Evolutionary conservation across 1,140 invertebrate species (phyloP).

Genomic region (Holotrichia oblita): DNA sequence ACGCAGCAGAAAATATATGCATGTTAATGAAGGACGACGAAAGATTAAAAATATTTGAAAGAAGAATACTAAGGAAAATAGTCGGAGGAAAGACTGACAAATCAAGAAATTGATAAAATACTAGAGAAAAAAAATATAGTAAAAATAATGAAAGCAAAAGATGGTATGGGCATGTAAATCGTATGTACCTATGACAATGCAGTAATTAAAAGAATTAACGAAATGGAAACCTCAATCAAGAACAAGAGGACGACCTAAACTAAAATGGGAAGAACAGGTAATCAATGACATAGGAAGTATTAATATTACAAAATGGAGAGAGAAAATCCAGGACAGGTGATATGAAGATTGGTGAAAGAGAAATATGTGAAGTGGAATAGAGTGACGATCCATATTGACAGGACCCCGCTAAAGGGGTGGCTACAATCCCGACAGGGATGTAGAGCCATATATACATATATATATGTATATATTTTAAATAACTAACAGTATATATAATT

Average conservation of each 20-base stretch:
- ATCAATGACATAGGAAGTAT: background rate
- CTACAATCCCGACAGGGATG: too few relatives aligned
- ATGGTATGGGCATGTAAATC: background rate
- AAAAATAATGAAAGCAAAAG: background rate
- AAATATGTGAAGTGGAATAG: too few relatives aligned
- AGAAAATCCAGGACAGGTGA: background rate
- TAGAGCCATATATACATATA: too few relatives aligned
- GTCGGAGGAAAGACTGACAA: background rate
- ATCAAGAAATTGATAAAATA: background rate
- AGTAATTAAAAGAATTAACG: background rate
- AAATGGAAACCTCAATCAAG: background rate
- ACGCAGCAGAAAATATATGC: background rate
- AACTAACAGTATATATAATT: too few relatives aligned
- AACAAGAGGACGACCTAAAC: slow-evolving; percentile 5
- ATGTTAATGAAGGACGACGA: background rate
- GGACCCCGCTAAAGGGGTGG: too few relatives aligned
- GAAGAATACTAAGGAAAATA: background rate
- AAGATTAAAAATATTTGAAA: background rate
- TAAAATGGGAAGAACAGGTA: background rate
- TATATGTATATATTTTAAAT: too few relatives aligned
- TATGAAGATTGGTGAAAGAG: background rate
- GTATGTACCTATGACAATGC: background rate
- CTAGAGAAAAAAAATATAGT: background rate
- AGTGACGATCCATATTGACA: too few relatives aligned
- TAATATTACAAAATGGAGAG: background rate